Evolutionary conservation across 2,113 vertebrate genomes (phyloP).

Genomic region (Gavialis gangeticus): DNA sequence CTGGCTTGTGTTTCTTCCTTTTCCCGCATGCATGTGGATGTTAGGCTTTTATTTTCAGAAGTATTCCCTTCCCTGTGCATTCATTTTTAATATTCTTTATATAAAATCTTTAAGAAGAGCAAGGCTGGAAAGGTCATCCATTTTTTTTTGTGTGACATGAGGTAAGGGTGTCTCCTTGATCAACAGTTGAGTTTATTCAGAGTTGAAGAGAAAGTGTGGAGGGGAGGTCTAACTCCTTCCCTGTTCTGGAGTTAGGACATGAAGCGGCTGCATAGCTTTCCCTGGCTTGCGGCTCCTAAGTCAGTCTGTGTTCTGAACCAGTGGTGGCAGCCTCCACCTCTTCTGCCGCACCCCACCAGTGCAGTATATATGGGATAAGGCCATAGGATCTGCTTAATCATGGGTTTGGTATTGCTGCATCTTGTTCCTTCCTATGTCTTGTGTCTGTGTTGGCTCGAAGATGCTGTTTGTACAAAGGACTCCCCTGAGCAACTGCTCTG

Average conservation of each 20-base stretch:
- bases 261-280: neutral
- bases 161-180: neutral
- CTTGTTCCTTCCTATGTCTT: neutral
- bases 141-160: too few relatives aligned
- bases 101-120: too few relatives aligned
- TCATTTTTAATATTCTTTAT: too few relatives aligned
- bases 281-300: neutral
- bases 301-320: neutral
- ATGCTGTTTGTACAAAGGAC: neutral
- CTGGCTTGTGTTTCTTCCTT: too few relatives aligned
- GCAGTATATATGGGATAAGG: neutral
- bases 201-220: neutral
- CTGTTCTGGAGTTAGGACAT: neutral
- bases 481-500: neutral
- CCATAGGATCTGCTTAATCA: neutral
- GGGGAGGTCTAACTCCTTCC: neutral
- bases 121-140: too few relatives aligned
- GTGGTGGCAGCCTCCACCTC: neutral
- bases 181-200: neutral
- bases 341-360: neutral
- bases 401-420: neutral
- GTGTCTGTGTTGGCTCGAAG: neutral
- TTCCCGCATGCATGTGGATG: too few relatives aligned
- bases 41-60: too few relatives aligned
- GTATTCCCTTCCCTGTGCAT: too few relatives aligned